Evolutionary conservation across 2,113 vertebrate genomes (phyloP).

Genomic region (Tragelaphus strepsiceros): DNA sequence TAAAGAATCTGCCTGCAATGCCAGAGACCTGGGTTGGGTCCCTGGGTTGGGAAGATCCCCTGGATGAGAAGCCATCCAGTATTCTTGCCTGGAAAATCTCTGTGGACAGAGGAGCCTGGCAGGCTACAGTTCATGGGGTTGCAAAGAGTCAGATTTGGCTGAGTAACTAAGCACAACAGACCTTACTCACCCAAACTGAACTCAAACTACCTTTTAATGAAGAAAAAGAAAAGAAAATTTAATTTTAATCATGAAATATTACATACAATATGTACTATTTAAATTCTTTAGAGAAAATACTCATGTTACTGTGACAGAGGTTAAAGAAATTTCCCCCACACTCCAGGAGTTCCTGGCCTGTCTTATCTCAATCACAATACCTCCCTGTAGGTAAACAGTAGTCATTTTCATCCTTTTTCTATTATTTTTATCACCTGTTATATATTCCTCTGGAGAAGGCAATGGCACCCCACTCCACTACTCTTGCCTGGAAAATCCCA

Average conservation of each 20-base stretch:
- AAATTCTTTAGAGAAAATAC: not conserved
- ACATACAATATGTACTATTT: not conserved
- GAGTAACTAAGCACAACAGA: not conserved
- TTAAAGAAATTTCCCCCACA: not conserved
- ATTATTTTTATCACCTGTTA: not conserved
- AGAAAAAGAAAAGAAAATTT: not conserved
- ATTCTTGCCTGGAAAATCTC: not conserved
- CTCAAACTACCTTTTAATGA: not conserved
- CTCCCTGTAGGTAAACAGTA: not conserved
- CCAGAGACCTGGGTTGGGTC: not conserved
- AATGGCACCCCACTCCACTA: too few relatives aligned
- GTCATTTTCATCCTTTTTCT: not conserved
- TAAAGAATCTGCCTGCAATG: not conserved
- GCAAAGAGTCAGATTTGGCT: accelerated
- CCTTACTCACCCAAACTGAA: not conserved
- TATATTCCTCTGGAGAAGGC: not conserved
- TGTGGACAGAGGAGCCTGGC: not conserved
- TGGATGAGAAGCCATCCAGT: not conserved
- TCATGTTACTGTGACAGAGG: not conserved
- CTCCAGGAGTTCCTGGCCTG: not conserved
- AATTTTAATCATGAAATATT: not conserved
- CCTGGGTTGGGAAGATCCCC: not conserved
- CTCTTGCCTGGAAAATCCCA: too few relatives aligned
- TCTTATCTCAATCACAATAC: not conserved
- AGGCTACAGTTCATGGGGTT: not conserved